These are phyloP conservation scores for Pseudotriccus pelzelni DNA, from an alignment of 2,797 vertebrate species.

Conservation along the genomic window DNA sequence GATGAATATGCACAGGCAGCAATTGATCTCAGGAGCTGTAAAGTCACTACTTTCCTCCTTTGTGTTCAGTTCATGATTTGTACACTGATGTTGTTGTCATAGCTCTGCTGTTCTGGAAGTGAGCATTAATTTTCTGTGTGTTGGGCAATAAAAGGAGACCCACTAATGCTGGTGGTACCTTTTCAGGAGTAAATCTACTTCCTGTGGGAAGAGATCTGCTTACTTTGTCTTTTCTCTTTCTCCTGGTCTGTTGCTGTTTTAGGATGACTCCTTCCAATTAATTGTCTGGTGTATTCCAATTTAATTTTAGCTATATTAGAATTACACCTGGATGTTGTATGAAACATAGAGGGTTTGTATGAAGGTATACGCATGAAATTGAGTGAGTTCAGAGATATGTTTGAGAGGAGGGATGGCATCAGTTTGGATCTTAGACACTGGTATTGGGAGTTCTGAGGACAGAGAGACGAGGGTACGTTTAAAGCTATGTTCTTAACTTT, in stretches of 20 bases:
- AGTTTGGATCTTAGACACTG: not conserved
- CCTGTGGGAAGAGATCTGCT: not conserved
- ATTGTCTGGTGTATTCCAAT: not conserved
- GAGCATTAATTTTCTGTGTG: not conserved
- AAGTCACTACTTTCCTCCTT: not conserved
- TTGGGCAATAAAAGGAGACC: not conserved
- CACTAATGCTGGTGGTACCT: not conserved
- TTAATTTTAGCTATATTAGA: not conserved
- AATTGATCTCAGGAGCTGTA: not conserved
- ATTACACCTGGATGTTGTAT: not conserved
- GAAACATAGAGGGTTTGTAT: not conserved
- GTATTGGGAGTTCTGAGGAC: not conserved
- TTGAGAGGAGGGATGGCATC: not conserved
- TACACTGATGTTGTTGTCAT: not conserved
- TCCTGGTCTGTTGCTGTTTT: not conserved
- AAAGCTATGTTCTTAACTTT: not conserved
- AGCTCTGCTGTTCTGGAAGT: not conserved
- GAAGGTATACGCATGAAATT: not conserved
- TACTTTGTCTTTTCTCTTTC: not conserved
- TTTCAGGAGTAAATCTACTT: not conserved
- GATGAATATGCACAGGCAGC: not conserved
- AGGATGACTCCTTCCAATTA: not conserved
- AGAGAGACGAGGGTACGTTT: not conserved
- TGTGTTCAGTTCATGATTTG: not conserved
- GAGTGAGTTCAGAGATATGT: not conserved